Percentiles rank a stretch among this genome's conserved stretches.
These are phyloP conservation scores for Chelonus formosanus DNA, from an alignment of 2,888 invertebrate species.

Conservation along the genomic window DNA sequence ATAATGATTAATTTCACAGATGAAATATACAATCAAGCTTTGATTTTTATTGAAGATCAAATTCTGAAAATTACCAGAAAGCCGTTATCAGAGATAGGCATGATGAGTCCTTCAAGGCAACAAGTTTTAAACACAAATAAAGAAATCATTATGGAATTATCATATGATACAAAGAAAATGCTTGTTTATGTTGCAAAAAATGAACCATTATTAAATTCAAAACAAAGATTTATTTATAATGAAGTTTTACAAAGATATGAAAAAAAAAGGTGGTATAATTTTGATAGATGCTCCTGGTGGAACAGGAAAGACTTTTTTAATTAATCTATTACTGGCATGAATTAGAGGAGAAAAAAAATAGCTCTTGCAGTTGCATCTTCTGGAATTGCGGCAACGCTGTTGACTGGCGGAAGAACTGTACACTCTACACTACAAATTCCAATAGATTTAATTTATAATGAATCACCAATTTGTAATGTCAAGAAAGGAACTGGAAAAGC, in stretches of 20 bases:
- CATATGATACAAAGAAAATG: no score
- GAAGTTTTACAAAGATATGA: no score
- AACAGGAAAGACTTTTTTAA: constrained; percentile 7
- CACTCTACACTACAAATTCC: constrained; percentile 53
- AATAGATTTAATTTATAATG: constrained; percentile 48
- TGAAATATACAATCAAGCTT: constrained; percentile 52
- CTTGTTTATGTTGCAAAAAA: no score
- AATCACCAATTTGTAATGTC: constrained; percentile 55
- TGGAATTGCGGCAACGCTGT: constrained; percentile 10
- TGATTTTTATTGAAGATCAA: constrained; percentile 47
- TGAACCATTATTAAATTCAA: not conserved
- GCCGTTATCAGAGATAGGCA: no score
- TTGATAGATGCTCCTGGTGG: constrained; percentile 36
- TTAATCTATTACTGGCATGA: not conserved
- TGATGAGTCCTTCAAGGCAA: no score
- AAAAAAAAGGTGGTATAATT: constrained; percentile 3
- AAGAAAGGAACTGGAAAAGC: constrained; percentile 42
- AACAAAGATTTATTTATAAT: constrained; percentile 8
- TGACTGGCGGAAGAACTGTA: constrained; percentile 18
- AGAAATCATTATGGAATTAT: no score
- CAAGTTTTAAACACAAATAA: no score
- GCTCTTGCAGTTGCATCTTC: constrained; percentile 2
- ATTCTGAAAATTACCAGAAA: no score
- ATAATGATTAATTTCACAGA: constrained; percentile 35
- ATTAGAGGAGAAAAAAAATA: not conserved